Evolutionary conservation across 2,797 vertebrate species (phyloP).

Genomic region (Coluber constrictor): DNA sequence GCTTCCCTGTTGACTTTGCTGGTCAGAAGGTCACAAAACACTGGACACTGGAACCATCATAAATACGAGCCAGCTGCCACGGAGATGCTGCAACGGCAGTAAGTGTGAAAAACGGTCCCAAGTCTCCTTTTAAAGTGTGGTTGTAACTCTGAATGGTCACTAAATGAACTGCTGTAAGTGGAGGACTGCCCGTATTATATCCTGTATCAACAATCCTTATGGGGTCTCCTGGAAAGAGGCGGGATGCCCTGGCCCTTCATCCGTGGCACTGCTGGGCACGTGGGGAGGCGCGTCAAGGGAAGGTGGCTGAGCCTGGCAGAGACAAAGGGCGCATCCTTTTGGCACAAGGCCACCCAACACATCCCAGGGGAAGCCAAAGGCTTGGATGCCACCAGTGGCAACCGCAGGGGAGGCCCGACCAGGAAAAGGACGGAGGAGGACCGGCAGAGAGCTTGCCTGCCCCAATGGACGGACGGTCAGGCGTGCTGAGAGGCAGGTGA

Average conservation of each 20-base stretch:
- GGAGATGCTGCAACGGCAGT: background rate
- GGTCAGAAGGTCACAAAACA: background rate
- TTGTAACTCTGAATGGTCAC: background rate
- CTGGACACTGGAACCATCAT: fast-evolving
- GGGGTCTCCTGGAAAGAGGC: background rate
- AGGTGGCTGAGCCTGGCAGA: background rate
- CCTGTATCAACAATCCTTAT: background rate
- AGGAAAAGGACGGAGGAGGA: background rate
- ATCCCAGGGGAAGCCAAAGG: background rate
- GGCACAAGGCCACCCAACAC: background rate
- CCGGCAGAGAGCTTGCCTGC: background rate
- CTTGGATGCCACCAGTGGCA: background rate
- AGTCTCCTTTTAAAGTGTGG: background rate
- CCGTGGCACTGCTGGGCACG: background rate
- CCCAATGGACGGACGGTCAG: fast-evolving
- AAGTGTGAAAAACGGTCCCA: background rate
- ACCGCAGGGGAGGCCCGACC: background rate
- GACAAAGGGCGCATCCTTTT: background rate
- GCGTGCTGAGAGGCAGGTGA: background rate
- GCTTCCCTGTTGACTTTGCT: background rate
- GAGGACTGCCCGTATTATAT: background rate
- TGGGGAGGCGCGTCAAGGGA: background rate
- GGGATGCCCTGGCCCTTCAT: background rate
- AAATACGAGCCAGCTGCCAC: background rate
- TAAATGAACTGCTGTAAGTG: background rate